These are phyloP conservation scores for Sinocyclocheilus grahami DNA, from an alignment of 2,113 vertebrate genomes.

Conservation along the genomic window DNA sequence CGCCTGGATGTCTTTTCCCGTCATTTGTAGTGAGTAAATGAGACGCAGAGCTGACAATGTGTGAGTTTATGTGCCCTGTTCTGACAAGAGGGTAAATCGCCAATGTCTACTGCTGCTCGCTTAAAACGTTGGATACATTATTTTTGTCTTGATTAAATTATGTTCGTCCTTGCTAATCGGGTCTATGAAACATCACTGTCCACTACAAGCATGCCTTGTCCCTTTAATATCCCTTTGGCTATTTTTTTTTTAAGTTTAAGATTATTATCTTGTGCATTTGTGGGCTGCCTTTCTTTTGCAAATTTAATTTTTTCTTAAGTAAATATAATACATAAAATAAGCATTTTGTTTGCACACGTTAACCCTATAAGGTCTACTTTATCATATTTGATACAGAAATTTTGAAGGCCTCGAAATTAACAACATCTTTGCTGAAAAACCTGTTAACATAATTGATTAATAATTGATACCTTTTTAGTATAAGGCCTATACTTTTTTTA, in stretches of 20 bases:
- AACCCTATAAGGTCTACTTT: neutral
- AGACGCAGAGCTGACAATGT: constrained; percentile 47
- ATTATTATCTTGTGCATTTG: neutral
- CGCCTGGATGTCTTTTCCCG: constrained; percentile 33
- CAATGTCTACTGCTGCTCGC: constrained; percentile 1
- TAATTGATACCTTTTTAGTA: neutral
- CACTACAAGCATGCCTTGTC: neutral
- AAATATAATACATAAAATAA: neutral
- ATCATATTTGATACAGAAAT: neutral
- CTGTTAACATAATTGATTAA: neutral
- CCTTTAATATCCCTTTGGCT: constrained; percentile 28
- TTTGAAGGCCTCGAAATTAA: neutral
- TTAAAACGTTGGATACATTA: constrained; percentile 36
- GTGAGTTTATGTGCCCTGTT: constrained; percentile 39
- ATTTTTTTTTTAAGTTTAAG: neutral
- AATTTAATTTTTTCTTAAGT: neutral
- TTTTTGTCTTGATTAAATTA: constrained; percentile 43
- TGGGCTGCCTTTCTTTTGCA: neutral
- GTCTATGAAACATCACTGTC: constrained; percentile 32
- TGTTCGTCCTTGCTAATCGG: constrained; percentile 29
- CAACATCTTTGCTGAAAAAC: neutral
- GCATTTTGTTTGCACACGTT: neutral
- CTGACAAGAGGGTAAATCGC: constrained; percentile 43
- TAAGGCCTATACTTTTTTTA: neutral
- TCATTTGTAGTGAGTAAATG: constrained; percentile 38